phyloP scores from a whole-genome alignment of 1,140 invertebrate species.

The Penaeus japonicus region DNA sequence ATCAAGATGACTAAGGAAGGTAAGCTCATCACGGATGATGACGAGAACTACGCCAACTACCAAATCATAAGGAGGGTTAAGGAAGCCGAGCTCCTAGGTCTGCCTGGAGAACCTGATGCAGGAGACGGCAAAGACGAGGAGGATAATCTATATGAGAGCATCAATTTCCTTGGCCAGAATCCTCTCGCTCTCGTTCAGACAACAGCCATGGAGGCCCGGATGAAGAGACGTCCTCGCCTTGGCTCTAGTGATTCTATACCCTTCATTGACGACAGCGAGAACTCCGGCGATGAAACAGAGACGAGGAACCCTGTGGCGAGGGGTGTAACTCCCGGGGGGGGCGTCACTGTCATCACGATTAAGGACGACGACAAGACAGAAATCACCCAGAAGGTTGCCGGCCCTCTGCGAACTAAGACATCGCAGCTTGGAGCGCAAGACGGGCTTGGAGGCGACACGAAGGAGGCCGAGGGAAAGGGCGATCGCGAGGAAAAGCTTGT shows the following conservation, averaged over 20 bases:
- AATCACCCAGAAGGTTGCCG: neutral
- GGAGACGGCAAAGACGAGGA: neutral
- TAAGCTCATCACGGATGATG: neutral
- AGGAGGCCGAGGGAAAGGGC: neutral
- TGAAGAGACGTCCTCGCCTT: neutral
- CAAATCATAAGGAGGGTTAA: neutral
- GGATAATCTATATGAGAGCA: neutral
- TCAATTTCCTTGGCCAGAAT: conserved; percentile 1
- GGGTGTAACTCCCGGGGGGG: neutral
- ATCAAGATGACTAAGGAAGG: conserved; percentile 23
- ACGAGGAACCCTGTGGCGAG: neutral
- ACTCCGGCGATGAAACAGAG: conserved; percentile 14
- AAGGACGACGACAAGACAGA: conserved; percentile 33
- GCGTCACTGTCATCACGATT: conserved; percentile 45
- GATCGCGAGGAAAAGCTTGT: neutral
- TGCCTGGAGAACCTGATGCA: neutral
- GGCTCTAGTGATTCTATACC: conserved; percentile 45
- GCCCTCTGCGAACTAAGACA: conserved; percentile 1
- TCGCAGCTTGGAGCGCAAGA: neutral
- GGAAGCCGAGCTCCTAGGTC: neutral
- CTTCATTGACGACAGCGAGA: conserved; percentile 42
- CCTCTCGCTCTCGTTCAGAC: neutral
- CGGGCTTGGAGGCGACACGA: neutral
- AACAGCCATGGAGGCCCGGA: conserved; percentile 34
- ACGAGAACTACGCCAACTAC: conserved; percentile 36